A percentile compares a stretch with the other conserved stretches of the same genome.
These are phyloP conservation scores for Fissipunctia ypsillon DNA, from an alignment of 2,888 invertebrate genomes.

Conservation along the genomic window DNA sequence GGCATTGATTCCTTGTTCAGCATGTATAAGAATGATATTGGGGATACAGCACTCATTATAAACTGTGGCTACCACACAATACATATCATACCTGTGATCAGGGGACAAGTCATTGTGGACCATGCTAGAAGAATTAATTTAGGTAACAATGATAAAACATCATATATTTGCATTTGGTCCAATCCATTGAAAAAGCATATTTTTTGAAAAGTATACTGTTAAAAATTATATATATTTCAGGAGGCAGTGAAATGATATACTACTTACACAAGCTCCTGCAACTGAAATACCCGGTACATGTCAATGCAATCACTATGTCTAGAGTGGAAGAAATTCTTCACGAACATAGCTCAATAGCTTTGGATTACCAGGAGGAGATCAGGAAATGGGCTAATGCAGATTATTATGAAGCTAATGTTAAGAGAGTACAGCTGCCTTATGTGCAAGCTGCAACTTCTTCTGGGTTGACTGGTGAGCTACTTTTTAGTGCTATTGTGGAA, in stretches of 20 bases:
- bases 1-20: conserved; percentile 96
- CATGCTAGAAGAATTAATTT: conserved; percentile 96
- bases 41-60: conserved; percentile 93
- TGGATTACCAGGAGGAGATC: conserved; percentile 95
- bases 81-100: conserved; percentile 96
- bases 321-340: conserved; percentile 96
- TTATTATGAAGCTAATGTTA: conserved; percentile 95
- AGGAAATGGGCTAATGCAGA: conserved; percentile 95
- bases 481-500: neutral
- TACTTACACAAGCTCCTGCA: conserved; percentile 97
- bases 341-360: conserved; percentile 94
- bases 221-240: conserved; percentile 71
- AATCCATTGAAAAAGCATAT: neutral
- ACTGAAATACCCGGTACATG: conserved; percentile 97
- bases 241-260: conserved; percentile 95
- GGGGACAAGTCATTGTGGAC: conserved; percentile 92
- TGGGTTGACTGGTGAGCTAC: conserved; percentile 90
- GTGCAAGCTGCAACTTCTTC: conserved; percentile 91
- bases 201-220: neutral
- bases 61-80: conserved; percentile 97
- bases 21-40: conserved; percentile 91
- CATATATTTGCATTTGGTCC: neutral
- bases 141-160: conserved; percentile 81
- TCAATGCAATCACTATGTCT: conserved; percentile 96
- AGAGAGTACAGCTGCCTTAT: conserved; percentile 96